Evolutionary conservation across 2,888 invertebrate genomes (phyloP).

Genomic region (Scaptomyza tumidula): DNA sequence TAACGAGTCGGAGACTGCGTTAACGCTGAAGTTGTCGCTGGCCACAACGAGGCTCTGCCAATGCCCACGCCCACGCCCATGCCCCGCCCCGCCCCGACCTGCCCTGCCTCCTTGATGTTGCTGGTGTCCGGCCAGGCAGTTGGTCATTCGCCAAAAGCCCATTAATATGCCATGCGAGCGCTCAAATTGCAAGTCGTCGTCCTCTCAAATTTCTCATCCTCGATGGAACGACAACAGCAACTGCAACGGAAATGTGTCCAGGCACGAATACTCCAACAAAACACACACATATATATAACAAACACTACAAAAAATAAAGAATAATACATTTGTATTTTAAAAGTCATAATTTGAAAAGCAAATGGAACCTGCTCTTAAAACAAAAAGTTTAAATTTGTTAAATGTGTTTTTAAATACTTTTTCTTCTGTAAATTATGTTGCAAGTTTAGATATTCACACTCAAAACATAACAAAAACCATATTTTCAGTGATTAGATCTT

Average conservation of each 20-base stretch:
- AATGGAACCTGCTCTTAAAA: too few species aligned
- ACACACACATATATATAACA: constrained; percentile 3
- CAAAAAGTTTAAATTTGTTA: too few species aligned
- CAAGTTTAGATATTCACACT: too few species aligned
- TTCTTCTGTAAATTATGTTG: too few species aligned
- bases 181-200: constrained; percentile 76
- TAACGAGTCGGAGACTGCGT: constrained; percentile 23
- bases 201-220: constrained; percentile 60
- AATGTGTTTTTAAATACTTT: too few species aligned
- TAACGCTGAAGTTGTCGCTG: constrained; percentile 14
- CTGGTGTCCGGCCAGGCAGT: constrained; percentile 41
- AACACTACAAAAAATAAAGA: neutral
- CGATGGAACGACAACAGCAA: constrained; percentile 35
- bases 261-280: constrained; percentile 52
- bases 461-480: too few species aligned
- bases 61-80: neutral
- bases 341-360: too few species aligned
- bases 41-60: constrained; percentile 6
- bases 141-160: constrained; percentile 55
- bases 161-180: constrained; percentile 76
- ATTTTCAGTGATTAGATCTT: neutral
- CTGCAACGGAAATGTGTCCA: constrained; percentile 74
- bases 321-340: too few species aligned
- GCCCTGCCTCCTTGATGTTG: neutral
- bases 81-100: too few species aligned